phyloP scores from a whole-genome alignment of 1,140 invertebrate genomes.

The Cotesia glomerata region DNA sequence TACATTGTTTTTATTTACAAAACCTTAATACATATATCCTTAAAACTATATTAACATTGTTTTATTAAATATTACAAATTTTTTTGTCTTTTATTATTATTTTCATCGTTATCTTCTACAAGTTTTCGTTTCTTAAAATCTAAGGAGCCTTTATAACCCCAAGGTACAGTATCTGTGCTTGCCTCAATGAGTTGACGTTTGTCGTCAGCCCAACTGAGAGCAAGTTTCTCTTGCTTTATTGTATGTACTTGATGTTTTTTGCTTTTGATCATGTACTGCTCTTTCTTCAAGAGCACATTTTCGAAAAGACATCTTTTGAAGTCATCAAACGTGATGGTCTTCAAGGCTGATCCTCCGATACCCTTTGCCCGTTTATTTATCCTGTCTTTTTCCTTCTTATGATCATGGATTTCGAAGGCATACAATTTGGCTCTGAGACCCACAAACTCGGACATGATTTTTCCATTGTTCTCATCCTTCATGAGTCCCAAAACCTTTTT shows the following conservation, averaged over 20 bases:
- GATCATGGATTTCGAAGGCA: not conserved
- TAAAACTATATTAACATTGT: no score
- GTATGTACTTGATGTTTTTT: no score
- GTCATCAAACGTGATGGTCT: conserved; percentile 19
- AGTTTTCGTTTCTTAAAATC: no score
- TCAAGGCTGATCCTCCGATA: conserved; percentile 14
- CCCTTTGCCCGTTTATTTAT: conserved; percentile 28
- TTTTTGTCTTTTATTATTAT: no score
- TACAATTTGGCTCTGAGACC: conserved; percentile 12
- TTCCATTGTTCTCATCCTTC: conserved; percentile 7
- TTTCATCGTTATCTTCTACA: no score
- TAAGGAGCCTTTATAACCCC: no score
- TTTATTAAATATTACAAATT: no score
- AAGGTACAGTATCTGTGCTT: no score
- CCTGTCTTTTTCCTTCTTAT: not conserved
- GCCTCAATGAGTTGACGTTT: no score
- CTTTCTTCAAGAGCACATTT: not conserved
- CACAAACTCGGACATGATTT: conserved; percentile 13
- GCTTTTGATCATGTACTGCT: not conserved
- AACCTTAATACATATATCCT: no score
- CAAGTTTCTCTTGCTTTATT: no score
- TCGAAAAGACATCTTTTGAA: conserved; percentile 23
- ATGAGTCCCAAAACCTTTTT: conserved; percentile 10
- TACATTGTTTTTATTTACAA: no score
- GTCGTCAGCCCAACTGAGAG: not conserved